Percentiles rank a stretch among this genome's conserved stretches.
Conservation (phyloP, 2,797 vertebrate species). For the Euphonia xanthogaster region DNA sequence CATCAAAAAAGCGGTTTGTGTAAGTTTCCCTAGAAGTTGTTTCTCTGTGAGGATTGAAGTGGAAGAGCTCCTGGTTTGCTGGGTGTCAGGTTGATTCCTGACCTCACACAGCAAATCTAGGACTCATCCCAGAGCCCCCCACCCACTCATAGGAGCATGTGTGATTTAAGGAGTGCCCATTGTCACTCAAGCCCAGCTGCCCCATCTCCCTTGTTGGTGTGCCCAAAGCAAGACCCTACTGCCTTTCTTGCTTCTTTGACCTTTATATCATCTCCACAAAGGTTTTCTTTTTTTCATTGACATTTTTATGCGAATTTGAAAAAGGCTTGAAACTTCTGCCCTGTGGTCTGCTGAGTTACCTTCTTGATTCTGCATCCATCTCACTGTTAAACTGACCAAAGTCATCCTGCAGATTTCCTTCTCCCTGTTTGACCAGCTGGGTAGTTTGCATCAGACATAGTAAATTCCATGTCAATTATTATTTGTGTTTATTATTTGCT, state of each 20-base stretch:
- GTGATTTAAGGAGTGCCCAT: neutral
- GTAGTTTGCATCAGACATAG: neutral
- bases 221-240: neutral
- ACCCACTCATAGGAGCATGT: rapidly evolving
- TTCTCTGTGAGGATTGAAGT: rapidly evolving
- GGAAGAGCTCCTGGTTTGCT: neutral
- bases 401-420: neutral
- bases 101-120: neutral
- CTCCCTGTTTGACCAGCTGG: neutral
- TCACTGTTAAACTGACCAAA: neutral
- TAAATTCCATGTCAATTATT: constrained; percentile 4
- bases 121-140: neutral
- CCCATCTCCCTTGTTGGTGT: neutral
- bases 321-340: neutral
- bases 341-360: neutral
- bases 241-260: neutral
- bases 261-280: neutral
- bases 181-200: neutral
- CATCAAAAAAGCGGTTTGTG: neutral
- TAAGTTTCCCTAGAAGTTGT: neutral
- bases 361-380: neutral
- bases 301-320: neutral
- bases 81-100: neutral
- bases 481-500: neutral
- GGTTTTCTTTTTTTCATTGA: neutral